These are phyloP conservation scores for Mustela erminea DNA, from an alignment of 2,797 vertebrate genomes.

Conservation along the genomic window DNA sequence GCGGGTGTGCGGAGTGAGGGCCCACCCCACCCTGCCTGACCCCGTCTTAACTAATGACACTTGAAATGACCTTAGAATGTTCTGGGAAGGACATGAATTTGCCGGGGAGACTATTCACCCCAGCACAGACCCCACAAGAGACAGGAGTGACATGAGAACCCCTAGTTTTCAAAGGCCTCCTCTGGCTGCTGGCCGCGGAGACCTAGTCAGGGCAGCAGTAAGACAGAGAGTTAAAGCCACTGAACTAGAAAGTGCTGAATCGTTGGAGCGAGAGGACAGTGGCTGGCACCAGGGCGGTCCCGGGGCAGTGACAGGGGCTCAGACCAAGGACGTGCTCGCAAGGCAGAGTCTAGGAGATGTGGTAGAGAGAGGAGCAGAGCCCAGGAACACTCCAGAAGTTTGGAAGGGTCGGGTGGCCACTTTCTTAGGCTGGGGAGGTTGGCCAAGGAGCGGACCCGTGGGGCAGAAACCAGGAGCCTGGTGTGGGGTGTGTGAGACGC, in stretches of 20 bases:
- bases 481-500: not conserved
- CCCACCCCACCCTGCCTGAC: not conserved
- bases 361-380: not conserved
- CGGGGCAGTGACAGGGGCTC: too few species aligned
- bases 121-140: not conserved
- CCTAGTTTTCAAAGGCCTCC: not conserved
- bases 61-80: not conserved
- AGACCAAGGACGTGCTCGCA: too few species aligned
- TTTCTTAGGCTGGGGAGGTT: not conserved
- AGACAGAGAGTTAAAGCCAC: not conserved
- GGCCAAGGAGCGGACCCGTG: fast-evolving
- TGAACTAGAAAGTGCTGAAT: too few species aligned
- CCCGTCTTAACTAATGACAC: not conserved
- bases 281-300: not conserved
- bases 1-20: fast-evolving
- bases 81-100: not conserved
- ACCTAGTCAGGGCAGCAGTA: fast-evolving
- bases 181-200: not conserved
- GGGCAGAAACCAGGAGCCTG: not conserved
- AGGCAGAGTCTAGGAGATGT: not conserved
- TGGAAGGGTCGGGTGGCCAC: not conserved
- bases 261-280: fast-evolving
- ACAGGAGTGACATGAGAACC: not conserved
- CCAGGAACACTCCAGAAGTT: not conserved
- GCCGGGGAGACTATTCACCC: not conserved